A percentile compares a stretch with the other conserved stretches of the same genome.
Evolutionary conservation across 2,113 vertebrate species (phyloP).

Genomic region (Actenoides hombroni): DNA sequence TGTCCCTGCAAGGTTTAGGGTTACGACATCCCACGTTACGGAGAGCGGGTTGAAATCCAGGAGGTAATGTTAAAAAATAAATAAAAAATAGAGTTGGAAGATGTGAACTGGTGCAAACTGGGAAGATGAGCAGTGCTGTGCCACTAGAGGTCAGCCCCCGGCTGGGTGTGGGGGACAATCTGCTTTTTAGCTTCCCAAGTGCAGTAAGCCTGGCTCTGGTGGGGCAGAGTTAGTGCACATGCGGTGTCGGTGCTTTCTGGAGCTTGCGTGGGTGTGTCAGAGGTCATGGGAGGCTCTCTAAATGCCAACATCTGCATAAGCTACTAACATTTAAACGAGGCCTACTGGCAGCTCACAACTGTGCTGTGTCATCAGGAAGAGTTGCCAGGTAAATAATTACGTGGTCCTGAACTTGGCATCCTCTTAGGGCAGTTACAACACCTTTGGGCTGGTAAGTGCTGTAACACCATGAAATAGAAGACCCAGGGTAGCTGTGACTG

Average conservation of each 20-base stretch:
- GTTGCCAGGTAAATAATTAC: constrained; percentile 19
- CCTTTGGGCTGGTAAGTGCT: background rate
- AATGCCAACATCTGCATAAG: background rate
- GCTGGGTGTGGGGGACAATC: background rate
- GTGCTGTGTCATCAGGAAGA: background rate
- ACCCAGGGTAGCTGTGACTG: background rate
- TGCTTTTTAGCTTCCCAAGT: background rate
- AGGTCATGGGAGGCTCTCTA: background rate
- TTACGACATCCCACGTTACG: rapidly evolving
- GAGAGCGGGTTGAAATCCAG: background rate
- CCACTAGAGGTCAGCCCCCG: constrained; percentile 62
- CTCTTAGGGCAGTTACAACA: background rate
- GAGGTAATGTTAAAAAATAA: background rate
- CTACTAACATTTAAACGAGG: background rate
- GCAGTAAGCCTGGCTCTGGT: background rate
- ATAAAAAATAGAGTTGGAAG: background rate
- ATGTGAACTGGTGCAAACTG: background rate
- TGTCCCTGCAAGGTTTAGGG: background rate
- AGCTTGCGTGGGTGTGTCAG: background rate
- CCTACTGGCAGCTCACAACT: background rate
- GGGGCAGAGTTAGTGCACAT: background rate
- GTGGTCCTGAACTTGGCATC: background rate
- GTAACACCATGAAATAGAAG: background rate
- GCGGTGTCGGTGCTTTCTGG: background rate
- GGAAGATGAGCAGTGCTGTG: background rate